Evolutionary conservation across 2,797 vertebrate species (phyloP).

Genomic region (Sebastolobus alascanus): DNA sequence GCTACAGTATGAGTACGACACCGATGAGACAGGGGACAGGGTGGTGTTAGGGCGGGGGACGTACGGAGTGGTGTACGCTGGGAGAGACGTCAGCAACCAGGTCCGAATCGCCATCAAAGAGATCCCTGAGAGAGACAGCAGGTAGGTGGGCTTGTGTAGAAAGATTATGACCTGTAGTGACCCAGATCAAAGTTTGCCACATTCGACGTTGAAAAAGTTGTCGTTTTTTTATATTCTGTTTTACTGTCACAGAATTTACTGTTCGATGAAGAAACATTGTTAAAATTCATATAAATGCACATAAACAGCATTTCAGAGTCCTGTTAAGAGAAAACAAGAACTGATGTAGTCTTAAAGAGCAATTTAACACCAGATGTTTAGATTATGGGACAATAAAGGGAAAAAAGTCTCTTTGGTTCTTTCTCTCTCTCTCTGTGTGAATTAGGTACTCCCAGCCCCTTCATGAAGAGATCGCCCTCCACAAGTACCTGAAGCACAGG

Average conservation of each 20-base stretch:
- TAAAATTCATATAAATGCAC: accelerated
- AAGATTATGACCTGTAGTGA: not conserved
- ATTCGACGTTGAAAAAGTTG: not conserved
- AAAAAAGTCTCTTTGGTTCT: not conserved
- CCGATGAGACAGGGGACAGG: constrained; percentile 87
- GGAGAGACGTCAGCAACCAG: constrained; percentile 90
- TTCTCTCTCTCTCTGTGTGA: not conserved
- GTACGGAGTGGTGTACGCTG: constrained; percentile 93
- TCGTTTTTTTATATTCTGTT: not conserved
- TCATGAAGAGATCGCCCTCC: constrained; percentile 98
- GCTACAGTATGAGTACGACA: constrained; percentile 92
- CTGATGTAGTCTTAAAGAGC: not conserved
- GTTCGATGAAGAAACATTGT: not conserved
- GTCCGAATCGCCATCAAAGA: constrained; percentile 96
- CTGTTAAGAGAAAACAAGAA: not conserved
- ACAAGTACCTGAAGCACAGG: constrained; percentile 98
- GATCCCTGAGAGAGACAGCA: constrained; percentile 93
- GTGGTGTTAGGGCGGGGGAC: constrained; percentile 93
- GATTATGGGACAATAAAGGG: not conserved
- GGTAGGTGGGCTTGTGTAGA: constrained; percentile 72
- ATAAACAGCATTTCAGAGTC: not conserved
- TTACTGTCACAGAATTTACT: not conserved
- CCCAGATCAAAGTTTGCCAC: not conserved
- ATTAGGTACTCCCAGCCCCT: constrained; percentile 96
- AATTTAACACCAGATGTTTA: not conserved